phyloP scores from a whole-genome alignment of 2,888 invertebrate species.

The Dynastes tityus region DNA sequence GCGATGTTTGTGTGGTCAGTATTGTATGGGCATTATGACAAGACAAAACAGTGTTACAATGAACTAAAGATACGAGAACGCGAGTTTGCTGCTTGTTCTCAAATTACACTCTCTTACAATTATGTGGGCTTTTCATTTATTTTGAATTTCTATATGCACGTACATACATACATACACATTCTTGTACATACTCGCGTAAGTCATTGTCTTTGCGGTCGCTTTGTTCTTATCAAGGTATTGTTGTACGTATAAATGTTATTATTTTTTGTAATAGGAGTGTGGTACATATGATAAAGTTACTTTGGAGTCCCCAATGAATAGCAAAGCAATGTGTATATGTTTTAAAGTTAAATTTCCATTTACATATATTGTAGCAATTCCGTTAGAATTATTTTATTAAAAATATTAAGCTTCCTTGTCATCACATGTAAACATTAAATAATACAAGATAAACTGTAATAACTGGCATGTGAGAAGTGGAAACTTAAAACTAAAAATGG shows the following conservation, averaged over 20 bases:
- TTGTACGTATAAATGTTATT: conserved; percentile 10
- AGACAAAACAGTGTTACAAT: conserved; percentile 65
- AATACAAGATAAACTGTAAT: too few species aligned
- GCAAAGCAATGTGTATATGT: neutral
- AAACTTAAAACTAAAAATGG: too few species aligned
- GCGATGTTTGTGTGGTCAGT: conserved; percentile 65
- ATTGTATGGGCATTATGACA: conserved; percentile 64
- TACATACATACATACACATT: conserved; percentile 2
- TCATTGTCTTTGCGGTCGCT: conserved; percentile 34
- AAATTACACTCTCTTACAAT: conserved; percentile 60
- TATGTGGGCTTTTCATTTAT: conserved; percentile 54
- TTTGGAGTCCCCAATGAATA: neutral
- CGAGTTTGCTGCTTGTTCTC: conserved; percentile 60
- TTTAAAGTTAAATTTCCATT: neutral
- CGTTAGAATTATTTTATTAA: too few species aligned
- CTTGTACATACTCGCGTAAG: conserved; percentile 18
- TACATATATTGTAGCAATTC: too few species aligned
- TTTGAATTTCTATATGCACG: conserved; percentile 47
- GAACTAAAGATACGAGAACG: conserved; percentile 61
- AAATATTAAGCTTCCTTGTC: too few species aligned
- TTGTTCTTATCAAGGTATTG: conserved; percentile 43
- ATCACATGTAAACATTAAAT: too few species aligned
- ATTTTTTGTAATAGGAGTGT: conserved; percentile 18
- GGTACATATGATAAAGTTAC: conserved; percentile 30
- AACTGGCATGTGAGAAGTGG: too few species aligned